A percentile compares a stretch with the other conserved stretches of the same genome.
These are phyloP conservation scores for Sminthurinus aureus DNA, from an alignment of 2,888 invertebrate species.

Conservation along the genomic window DNA sequence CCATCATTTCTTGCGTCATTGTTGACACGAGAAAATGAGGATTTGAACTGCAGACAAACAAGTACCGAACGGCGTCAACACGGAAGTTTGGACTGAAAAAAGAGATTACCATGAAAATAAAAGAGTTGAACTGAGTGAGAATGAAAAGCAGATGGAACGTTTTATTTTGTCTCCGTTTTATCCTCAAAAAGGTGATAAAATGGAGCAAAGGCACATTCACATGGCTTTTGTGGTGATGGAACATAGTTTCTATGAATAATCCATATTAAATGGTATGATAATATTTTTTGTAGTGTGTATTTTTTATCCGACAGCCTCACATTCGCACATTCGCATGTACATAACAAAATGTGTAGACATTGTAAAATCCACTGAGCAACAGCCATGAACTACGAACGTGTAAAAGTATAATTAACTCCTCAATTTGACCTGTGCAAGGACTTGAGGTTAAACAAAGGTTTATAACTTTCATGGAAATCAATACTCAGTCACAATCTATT, in stretches of 20 bases:
- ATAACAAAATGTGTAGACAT: no score
- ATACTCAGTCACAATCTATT: slow-evolving; percentile 22
- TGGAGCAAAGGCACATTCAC: not conserved
- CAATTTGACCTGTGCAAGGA: slow-evolving; percentile 39
- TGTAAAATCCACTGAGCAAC: not conserved
- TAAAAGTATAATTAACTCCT: slow-evolving; percentile 33
- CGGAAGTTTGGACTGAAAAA: not conserved
- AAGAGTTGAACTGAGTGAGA: no score
- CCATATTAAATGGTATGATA: slow-evolving; percentile 24
- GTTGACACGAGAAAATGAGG: no score
- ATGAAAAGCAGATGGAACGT: not conserved
- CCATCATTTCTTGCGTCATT: no score
- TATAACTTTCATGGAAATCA: slow-evolving; percentile 6
- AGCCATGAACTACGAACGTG: slow-evolving; percentile 41
- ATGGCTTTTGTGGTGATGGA: no score
- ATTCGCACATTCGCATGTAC: not conserved
- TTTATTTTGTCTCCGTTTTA: no score
- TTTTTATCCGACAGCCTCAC: not conserved
- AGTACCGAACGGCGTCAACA: not conserved
- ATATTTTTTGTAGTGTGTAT: not conserved
- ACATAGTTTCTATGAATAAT: slow-evolving; percentile 13
- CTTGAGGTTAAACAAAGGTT: slow-evolving; percentile 38
- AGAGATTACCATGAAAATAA: not conserved
- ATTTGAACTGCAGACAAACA: no score
- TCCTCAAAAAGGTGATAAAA: not conserved